These are phyloP conservation scores for Ptilonorhynchus violaceus DNA, from an alignment of 2,113 vertebrate species.

Conservation along the genomic window DNA sequence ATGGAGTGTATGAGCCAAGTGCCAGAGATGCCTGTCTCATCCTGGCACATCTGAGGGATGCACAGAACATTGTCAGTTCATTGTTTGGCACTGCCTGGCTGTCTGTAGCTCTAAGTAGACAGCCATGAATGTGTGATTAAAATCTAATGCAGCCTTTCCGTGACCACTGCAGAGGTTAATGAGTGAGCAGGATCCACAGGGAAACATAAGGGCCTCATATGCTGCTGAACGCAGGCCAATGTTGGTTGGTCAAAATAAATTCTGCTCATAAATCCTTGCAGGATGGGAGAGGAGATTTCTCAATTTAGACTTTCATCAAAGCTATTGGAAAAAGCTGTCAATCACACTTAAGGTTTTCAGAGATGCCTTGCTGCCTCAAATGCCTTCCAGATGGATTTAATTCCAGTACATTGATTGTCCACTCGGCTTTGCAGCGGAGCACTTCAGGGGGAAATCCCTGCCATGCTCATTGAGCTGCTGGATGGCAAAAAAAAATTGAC, in stretches of 20 bases:
- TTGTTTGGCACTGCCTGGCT: background rate
- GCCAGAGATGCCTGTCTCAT: background rate
- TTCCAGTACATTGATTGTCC: conserved; percentile 47
- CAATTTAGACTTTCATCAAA: background rate
- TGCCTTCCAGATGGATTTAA: conserved; percentile 69
- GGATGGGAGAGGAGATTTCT: conserved; percentile 17
- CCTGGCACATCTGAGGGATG: background rate
- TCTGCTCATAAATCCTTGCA: background rate
- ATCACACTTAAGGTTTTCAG: background rate
- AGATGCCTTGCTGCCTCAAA: conserved; percentile 40
- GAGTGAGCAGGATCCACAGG: background rate
- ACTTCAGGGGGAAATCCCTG: conserved; percentile 8
- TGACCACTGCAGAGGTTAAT: background rate
- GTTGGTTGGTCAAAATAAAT: background rate
- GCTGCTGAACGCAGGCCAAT: background rate
- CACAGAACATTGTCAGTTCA: background rate
- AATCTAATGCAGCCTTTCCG: background rate
- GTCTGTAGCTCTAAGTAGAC: background rate
- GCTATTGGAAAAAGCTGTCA: conserved; percentile 31
- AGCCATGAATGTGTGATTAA: background rate
- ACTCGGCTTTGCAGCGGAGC: conserved; percentile 20
- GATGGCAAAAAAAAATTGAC: background rate
- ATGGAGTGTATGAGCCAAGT: background rate
- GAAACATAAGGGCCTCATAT: conserved; percentile 1
- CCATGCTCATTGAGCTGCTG: conserved; percentile 24